Conservation (phyloP, 2,888 invertebrate species). For the Pinctada fucata region DNA sequence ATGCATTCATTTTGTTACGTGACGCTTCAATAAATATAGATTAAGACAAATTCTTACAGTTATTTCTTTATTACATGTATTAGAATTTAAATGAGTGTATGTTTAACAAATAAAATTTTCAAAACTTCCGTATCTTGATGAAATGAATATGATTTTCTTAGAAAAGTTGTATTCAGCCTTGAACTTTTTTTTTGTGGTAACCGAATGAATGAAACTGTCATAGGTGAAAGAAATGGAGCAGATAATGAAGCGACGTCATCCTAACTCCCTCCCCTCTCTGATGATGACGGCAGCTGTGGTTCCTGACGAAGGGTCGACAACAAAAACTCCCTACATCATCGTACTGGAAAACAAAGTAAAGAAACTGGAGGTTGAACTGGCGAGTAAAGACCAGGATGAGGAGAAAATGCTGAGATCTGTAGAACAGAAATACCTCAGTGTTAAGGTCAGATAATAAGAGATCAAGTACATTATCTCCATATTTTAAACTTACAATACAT, state of each 20-base stretch:
- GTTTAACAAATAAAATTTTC: too few relatives aligned
- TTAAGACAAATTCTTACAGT: too few relatives aligned
- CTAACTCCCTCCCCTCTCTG: slow-evolving; percentile 73
- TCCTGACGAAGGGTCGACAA: slow-evolving; percentile 39
- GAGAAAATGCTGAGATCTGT: slow-evolving; percentile 67
- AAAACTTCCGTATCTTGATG: too few relatives aligned
- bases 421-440: slow-evolving; percentile 74
- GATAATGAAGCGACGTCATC: slow-evolving; percentile 71
- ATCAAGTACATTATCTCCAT: too few relatives aligned
- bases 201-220: too few relatives aligned
- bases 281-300: slow-evolving; percentile 73
- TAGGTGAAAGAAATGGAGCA: slow-evolving; percentile 76
- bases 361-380: slow-evolving; percentile 71
- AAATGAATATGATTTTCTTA: too few relatives aligned
- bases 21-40: background rate
- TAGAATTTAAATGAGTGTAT: too few relatives aligned
- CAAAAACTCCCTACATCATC: slow-evolving; percentile 49
- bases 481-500: too few relatives aligned
- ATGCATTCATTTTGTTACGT: background rate
- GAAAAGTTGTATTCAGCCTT: too few relatives aligned
- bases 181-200: too few relatives aligned
- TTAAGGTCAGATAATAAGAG: slow-evolving; percentile 64
- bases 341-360: slow-evolving; percentile 70
- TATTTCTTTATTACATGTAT: too few relatives aligned
- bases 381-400: slow-evolving; percentile 69